phyloP scores from a whole-genome alignment of 1,140 invertebrate species.

The Heliothis virescens region DNA sequence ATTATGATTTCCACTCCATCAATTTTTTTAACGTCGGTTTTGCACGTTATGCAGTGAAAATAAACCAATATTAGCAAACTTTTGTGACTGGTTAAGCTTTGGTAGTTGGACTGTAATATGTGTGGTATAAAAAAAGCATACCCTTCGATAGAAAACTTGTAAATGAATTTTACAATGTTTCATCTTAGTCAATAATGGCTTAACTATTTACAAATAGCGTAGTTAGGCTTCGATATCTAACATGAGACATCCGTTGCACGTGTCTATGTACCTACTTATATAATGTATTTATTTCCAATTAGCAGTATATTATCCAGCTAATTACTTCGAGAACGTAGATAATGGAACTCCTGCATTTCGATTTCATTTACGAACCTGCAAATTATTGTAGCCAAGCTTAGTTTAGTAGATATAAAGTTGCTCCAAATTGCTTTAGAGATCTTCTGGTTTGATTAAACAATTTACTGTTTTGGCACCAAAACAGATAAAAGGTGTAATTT shows the following conservation, averaged over 20 bases:
- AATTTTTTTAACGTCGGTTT: too few relatives aligned
- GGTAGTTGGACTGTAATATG: too few relatives aligned
- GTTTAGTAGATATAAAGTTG: neutral
- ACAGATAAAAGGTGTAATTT: too few relatives aligned
- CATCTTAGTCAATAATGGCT: neutral
- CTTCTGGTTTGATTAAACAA: constrained; percentile 5
- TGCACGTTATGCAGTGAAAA: too few relatives aligned
- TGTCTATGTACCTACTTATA: neutral
- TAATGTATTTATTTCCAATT: constrained; percentile 25
- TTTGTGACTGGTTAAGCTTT: too few relatives aligned
- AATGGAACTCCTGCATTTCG: neutral
- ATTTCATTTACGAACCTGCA: neutral
- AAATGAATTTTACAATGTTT: neutral
- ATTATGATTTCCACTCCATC: too few relatives aligned
- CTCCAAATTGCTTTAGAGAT: constrained; percentile 6
- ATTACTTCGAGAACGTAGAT: constrained; percentile 7
- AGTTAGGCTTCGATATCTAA: constrained; percentile 32
- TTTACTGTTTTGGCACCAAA: constrained; percentile 10
- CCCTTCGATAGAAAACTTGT: too few relatives aligned
- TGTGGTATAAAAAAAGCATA: too few relatives aligned
- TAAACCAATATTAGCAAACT: too few relatives aligned
- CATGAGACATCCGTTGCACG: constrained; percentile 14
- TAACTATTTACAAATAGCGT: constrained; percentile 34
- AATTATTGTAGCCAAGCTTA: constrained; percentile 5
- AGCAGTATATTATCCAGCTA: constrained; percentile 23